phyloP scores from a whole-genome alignment of 2,113 vertebrate genomes.

The Ceyx cyanopectus region DNA sequence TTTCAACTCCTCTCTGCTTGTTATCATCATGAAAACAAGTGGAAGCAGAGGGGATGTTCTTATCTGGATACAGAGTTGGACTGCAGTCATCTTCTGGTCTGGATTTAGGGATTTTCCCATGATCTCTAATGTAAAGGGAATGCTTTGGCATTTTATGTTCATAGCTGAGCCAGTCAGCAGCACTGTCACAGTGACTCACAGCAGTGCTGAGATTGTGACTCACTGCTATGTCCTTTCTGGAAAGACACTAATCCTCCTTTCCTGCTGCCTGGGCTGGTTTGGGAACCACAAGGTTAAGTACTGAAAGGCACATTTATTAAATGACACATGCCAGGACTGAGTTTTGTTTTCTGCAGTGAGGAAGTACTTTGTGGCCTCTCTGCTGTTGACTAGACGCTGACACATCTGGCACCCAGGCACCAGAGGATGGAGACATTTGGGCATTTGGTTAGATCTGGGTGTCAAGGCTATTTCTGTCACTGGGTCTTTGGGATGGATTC shows the following conservation, averaged over 20 bases:
- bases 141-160: slow-evolving; percentile 17
- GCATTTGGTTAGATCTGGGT: slow-evolving; percentile 9
- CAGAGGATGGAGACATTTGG: background rate
- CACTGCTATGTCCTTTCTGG: slow-evolving; percentile 62
- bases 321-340: background rate
- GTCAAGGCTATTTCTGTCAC: slow-evolving; percentile 36
- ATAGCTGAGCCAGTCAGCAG: background rate
- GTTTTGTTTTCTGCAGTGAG: background rate
- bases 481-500: slow-evolving; percentile 10
- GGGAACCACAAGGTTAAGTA: slow-evolving; percentile 27
- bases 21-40: background rate
- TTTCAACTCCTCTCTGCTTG: background rate
- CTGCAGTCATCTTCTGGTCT: background rate
- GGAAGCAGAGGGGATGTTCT: background rate
- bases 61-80: background rate
- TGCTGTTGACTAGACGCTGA: slow-evolving; percentile 30
- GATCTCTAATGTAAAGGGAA: slow-evolving; percentile 28
- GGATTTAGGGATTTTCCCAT: background rate
- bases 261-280: slow-evolving; percentile 54
- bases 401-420: slow-evolving; percentile 53
- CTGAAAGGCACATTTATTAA: slow-evolving; percentile 52
- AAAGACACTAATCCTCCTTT: slow-evolving; percentile 64
- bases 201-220: slow-evolving; percentile 45
- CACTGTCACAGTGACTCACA: slow-evolving; percentile 49
- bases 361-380: slow-evolving; percentile 21